Conservation (phyloP, 2,113 vertebrate genomes). For the Burhinus bistriatus region DNA sequence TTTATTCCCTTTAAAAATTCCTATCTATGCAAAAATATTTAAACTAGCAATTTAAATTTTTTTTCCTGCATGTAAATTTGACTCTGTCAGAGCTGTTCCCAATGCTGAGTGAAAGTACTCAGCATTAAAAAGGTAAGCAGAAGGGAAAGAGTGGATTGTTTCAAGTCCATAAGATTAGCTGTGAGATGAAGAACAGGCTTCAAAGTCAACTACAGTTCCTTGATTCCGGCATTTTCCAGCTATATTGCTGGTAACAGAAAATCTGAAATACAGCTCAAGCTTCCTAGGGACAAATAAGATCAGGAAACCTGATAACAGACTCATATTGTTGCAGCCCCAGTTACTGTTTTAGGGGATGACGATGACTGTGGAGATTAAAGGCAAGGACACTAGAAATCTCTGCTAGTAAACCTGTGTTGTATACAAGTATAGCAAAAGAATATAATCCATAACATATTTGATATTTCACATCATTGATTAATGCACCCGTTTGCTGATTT, state of each 20-base stretch:
- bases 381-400: neutral
- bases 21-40: neutral
- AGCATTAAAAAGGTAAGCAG: neutral
- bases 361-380: neutral
- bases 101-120: neutral
- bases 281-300: neutral
- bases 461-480: neutral
- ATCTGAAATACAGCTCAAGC: neutral
- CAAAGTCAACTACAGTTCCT: neutral
- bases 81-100: neutral
- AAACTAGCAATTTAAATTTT: neutral
- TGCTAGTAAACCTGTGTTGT: neutral
- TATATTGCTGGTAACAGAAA: neutral
- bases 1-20: neutral
- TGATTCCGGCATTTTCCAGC: neutral
- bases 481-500: neutral
- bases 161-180: neutral
- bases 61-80: neutral
- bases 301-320: neutral
- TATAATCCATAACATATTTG: neutral
- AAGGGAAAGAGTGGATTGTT: neutral
- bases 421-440: neutral
- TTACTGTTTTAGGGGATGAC: neutral
- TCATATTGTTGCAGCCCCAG: neutral
- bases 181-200: neutral